Conservation (phyloP, 2,113 vertebrate genomes). For the Climacteris rufus region DNA sequence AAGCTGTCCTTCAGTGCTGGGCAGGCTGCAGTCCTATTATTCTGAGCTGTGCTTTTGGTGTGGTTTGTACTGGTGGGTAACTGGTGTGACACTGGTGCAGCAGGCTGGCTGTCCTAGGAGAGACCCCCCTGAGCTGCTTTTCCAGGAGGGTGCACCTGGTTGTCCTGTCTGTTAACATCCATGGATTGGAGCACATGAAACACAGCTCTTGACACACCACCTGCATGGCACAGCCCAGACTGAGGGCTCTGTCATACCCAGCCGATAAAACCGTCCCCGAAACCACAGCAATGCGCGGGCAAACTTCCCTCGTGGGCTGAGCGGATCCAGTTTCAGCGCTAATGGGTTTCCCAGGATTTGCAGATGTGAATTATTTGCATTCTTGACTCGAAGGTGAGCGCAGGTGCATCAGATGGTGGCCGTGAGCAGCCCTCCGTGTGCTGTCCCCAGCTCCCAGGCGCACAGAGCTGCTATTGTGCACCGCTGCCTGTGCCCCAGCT, state of each 20-base stretch:
- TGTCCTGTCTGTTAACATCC: not conserved
- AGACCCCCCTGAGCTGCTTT: not conserved
- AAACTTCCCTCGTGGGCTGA: not conserved
- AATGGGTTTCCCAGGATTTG: conserved; percentile 51
- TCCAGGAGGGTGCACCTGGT: not conserved
- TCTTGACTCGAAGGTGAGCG: conserved; percentile 65
- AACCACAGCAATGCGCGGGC: rapidly evolving
- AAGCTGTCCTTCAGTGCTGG: not conserved
- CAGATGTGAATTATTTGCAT: conserved; percentile 69
- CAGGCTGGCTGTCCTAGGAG: not conserved
- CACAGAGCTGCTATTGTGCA: conserved; percentile 71
- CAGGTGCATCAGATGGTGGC: conserved; percentile 68
- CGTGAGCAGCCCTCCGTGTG: not conserved
- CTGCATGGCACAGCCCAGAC: not conserved
- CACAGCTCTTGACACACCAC: not conserved
- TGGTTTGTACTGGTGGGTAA: not conserved
- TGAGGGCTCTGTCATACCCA: not conserved
- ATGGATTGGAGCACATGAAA: not conserved
- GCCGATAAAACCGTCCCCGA: not conserved
- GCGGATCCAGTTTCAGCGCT: not conserved
- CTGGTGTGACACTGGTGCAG: not conserved
- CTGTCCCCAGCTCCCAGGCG: not conserved
- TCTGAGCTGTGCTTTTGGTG: not conserved
- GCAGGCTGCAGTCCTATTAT: not conserved
- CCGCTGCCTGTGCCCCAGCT: not conserved